phyloP scores from a whole-genome alignment of 2,113 vertebrate species.

The Pterocles burchelli region DNA sequence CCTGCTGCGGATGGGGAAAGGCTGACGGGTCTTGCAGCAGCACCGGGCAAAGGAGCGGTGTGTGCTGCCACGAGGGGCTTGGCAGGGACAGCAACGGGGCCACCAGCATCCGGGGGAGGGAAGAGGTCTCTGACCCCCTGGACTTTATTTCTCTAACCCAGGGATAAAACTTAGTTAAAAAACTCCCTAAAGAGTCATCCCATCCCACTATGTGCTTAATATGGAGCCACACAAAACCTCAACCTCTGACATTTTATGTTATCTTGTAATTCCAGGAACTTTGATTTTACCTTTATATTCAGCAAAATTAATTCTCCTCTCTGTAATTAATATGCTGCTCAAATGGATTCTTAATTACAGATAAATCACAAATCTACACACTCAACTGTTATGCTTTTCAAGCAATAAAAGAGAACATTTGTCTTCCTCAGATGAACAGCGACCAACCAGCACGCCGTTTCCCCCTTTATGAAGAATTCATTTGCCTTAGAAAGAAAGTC shows the following conservation, averaged over 20 bases:
- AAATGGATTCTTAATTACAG: conserved; percentile 47
- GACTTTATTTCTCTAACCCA: background rate
- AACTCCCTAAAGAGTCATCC: background rate
- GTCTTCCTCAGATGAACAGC: conserved; percentile 63
- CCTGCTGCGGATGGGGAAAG: accelerated
- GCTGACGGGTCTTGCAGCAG: background rate
- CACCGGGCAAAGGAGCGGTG: accelerated
- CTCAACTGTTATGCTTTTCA: conserved; percentile 48
- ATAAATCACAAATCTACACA: conserved; percentile 48
- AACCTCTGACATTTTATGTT: background rate
- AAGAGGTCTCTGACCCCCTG: background rate
- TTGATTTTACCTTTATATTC: background rate
- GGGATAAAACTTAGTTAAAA: background rate
- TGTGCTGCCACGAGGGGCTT: accelerated
- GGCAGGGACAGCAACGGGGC: background rate
- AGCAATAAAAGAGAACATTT: conserved; percentile 64
- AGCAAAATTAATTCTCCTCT: background rate
- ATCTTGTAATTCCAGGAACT: background rate
- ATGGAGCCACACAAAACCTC: background rate
- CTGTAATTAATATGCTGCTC: conserved; percentile 35
- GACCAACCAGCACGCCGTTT: conserved; percentile 14
- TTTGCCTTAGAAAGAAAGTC: conserved; percentile 65
- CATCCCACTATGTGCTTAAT: too few species aligned
- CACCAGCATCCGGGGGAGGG: accelerated
- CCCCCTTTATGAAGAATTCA: conserved; percentile 53